Evolutionary conservation across 1,140 invertebrate genomes (phyloP).

Genomic region (Parasteatoda tepidariorum): DNA sequence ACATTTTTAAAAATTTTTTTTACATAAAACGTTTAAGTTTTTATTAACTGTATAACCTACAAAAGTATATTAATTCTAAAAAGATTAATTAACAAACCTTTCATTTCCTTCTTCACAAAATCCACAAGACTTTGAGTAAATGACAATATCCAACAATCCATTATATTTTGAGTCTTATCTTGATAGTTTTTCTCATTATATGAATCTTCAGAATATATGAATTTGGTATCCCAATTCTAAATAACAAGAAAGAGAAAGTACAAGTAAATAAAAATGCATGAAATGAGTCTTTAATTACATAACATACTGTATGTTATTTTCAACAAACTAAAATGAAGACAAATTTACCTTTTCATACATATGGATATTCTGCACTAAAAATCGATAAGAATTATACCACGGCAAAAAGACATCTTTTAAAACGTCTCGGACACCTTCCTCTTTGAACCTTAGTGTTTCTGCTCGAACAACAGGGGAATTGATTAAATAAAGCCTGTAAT

Average conservation of each 20-base stretch:
- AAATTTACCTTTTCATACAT: conserved; percentile 78
- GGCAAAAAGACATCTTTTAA: conserved; percentile 98
- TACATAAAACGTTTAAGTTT: no score
- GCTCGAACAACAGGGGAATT: conserved; percentile 98
- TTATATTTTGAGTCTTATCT: conserved; percentile 78
- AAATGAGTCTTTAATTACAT: neutral
- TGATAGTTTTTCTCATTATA: neutral
- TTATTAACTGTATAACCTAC: no score
- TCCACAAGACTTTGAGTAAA: conserved; percentile 92
- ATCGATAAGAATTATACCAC: conserved; percentile 99
- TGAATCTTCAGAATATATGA: conserved; percentile 69
- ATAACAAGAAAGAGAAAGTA: neutral
- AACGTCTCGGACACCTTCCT: conserved; percentile 95
- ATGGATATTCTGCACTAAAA: conserved; percentile 93
- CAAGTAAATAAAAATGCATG: neutral
- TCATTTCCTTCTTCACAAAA: conserved; percentile 94
- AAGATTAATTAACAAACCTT: conserved; percentile 67
- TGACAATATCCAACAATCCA: conserved; percentile 98
- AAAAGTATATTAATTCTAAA: no score
- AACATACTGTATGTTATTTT: neutral
- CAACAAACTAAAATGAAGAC: neutral
- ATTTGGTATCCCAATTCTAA: conserved; percentile 73
- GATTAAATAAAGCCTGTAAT: conserved; percentile 88
- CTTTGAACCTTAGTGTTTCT: conserved; percentile 96
- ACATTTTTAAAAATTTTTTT: no score